Conservation (phyloP, 2,888 invertebrate genomes). For the Plagodis pulveraria region DNA sequence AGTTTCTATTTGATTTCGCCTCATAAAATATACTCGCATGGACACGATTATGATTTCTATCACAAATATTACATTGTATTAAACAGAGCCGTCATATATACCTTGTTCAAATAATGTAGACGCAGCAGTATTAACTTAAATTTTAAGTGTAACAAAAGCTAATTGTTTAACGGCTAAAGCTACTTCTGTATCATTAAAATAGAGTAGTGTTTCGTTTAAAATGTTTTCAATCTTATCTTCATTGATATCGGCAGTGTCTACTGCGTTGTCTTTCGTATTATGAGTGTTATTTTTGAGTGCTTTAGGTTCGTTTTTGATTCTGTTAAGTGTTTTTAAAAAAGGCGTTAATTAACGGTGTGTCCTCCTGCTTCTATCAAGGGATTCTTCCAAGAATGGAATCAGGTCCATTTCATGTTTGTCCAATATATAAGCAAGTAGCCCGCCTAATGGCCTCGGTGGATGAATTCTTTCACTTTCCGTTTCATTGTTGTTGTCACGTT, state of each 20-base stretch:
- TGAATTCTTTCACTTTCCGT: slow-evolving; percentile 73
- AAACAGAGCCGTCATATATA: slow-evolving; percentile 28
- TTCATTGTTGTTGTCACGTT: slow-evolving; percentile 62
- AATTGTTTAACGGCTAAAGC: slow-evolving; percentile 43
- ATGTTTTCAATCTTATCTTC: slow-evolving; percentile 51
- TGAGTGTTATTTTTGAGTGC: slow-evolving; percentile 38
- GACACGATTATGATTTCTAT: slow-evolving; percentile 81
- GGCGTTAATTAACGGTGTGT: slow-evolving; percentile 74
- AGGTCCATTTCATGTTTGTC: slow-evolving; percentile 63
- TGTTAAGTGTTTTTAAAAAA: slow-evolving; percentile 45
- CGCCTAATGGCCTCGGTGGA: slow-evolving; percentile 65
- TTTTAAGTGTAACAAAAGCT: slow-evolving; percentile 41
- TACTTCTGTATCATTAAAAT: slow-evolving; percentile 48
- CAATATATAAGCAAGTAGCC: slow-evolving; percentile 67
- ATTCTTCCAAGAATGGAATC: slow-evolving; percentile 69
- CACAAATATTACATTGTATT: slow-evolving; percentile 76
- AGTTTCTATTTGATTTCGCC: slow-evolving; percentile 84
- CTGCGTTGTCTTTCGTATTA: slow-evolving; percentile 37
- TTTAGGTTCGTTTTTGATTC: slow-evolving; percentile 49
- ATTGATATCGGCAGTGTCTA: slow-evolving; percentile 54
- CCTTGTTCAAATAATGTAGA: slow-evolving; percentile 22
- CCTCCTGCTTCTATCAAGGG: slow-evolving; percentile 66
- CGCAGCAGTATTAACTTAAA: slow-evolving; percentile 39
- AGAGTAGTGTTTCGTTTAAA: slow-evolving; percentile 54
- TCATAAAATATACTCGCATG: slow-evolving; percentile 77